Base-by-base conservation (phyloP, 1,140 invertebrate genomes). In the Tyrophagus putrescentiae region DNA sequence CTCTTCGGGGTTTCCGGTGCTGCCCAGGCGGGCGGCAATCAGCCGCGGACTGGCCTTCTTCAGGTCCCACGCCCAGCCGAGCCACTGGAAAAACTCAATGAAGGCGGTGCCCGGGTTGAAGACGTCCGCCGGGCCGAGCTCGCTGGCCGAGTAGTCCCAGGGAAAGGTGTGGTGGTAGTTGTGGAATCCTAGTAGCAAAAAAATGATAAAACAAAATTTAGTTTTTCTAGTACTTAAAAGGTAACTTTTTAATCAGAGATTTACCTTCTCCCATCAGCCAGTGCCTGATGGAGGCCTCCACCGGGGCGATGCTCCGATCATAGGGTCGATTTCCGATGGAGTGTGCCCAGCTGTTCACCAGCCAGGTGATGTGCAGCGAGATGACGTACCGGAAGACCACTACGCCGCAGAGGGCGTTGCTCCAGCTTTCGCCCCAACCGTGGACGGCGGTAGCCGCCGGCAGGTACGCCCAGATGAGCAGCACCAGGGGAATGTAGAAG, bases 301-400 rank as follows among this genome's bases (percentile, higher is more conserved):
- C 67, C 0, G 78, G 76, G 54, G 73, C 76, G 60, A 79, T 78
- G 33, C 66, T 33, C 18, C 60, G 64, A 62, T 76, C 74, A 58
- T 76, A 64, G 0, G 75, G 75, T 60, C 64, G 67, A 44, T 66
- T 68, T 7, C 75, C 75, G 68, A 70, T 76, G 64, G 75, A 68
- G 64, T 78, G 76, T 27, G 76, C 76, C n/a, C 71, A 70, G 62
- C 72, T 74, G 67, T 78, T 78, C 5, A 77, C 76, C 4, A 72
- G 28, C 92, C 93, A 98, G 2, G 93, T 97, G 18, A 27, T 41
- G 32, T 57, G 32, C 25, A 57, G 25, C 29, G 56, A 57, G 13
- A 57, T 25, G 18, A 25, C 34, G 18, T 57, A 57, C 13, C 56
- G 32, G 3, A 57, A 56, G n/a, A 57, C 28, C 16, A 57, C 56